A percentile compares a stretch with the other conserved stretches of the same genome.
phyloP scores from a whole-genome alignment of 2,797 vertebrate genomes.

The Lithobates pipiens region DNA sequence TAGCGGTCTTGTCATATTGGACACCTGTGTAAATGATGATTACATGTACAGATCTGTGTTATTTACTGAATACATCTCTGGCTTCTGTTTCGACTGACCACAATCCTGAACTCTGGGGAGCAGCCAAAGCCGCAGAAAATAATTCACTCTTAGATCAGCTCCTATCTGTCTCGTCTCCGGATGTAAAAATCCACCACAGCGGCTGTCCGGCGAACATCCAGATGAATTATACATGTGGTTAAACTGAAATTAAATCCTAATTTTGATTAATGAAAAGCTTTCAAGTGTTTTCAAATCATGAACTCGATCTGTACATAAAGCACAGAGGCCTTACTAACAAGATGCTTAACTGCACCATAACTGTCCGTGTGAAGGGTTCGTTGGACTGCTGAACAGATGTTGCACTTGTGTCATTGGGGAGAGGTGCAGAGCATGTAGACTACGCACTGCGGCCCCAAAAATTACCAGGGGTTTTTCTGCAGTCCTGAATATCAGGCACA shows the following conservation, averaged over 20 bases:
- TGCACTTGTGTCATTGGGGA: neutral
- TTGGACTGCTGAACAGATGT: neutral
- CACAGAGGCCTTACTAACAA: neutral
- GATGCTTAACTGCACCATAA: no score
- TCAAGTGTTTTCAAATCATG: conserved; percentile 4
- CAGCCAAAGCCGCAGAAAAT: conserved; percentile 16
- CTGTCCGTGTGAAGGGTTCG: neutral
- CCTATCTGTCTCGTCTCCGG: neutral
- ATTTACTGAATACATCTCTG: neutral
- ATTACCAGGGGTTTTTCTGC: neutral
- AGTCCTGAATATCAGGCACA: no score
- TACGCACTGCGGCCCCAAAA: neutral
- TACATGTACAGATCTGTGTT: neutral
- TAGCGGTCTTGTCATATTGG: no score
- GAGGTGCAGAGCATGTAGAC: neutral
- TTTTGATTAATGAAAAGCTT: conserved; percentile 24
- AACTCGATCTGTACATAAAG: neutral
- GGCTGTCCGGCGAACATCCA: neutral
- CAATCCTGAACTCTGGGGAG: conserved; percentile 11
- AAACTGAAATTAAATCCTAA: conserved; percentile 7
- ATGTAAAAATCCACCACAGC: neutral
- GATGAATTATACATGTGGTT: conserved; percentile 14
- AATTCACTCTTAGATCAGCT: neutral
- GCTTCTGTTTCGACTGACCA: conserved; percentile 5
- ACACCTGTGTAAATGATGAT: neutral